These are phyloP conservation scores for Coranthus polyacanthus DNA, from an alignment of 2,797 vertebrate genomes.

Conservation along the genomic window DNA sequence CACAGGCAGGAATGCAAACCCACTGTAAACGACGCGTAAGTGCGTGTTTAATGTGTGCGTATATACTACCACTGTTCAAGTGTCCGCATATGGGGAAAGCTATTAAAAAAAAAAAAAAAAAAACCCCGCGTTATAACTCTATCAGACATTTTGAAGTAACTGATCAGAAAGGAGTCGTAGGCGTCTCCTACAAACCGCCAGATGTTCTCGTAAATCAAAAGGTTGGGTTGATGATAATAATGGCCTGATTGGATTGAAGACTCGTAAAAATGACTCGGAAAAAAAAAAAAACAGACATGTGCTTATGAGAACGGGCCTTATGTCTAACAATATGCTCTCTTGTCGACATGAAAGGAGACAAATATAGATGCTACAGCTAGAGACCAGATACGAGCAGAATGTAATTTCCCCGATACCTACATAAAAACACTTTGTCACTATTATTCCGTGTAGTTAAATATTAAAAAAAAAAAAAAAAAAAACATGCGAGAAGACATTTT, in stretches of 20 bases:
- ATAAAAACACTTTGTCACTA: conserved; percentile 4
- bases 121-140: conserved; percentile 54
- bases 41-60: conserved; percentile 1
- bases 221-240: conserved; percentile 78
- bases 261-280: conserved; percentile 70
- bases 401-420: conserved; percentile 25
- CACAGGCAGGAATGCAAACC: conserved; percentile 37
- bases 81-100: conserved; percentile 63
- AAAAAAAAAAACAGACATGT: conserved; percentile 61
- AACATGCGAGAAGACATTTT: not conserved
- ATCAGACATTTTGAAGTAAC: conserved; percentile 69
- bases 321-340: conserved; percentile 75
- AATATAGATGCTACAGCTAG: conserved; percentile 46
- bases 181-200: conserved; percentile 56
- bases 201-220: conserved; percentile 79
- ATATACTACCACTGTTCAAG: conserved; percentile 38
- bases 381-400: conserved; percentile 15
- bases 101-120: conserved; percentile 69
- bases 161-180: conserved; percentile 67
- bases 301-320: conserved; percentile 68
- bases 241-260: conserved; percentile 71
- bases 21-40: conserved; percentile 38
- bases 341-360: conserved; percentile 59
- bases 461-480: not conserved
- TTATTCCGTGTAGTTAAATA: not conserved